phyloP scores from a whole-genome alignment of 2,797 vertebrate species.

The Varecia variegata region DNA sequence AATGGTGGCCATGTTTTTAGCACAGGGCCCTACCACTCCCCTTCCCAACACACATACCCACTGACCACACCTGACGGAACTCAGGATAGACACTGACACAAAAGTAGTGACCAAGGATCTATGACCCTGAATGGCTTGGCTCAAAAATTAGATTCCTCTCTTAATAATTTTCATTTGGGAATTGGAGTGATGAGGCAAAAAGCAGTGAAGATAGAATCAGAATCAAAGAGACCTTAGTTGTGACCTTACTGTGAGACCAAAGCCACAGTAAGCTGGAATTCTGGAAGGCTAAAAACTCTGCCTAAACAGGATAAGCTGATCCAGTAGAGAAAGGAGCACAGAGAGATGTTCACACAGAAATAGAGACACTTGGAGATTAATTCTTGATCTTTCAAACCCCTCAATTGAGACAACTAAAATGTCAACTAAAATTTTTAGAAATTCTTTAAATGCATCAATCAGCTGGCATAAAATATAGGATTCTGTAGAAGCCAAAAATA shows the following conservation, averaged over 20 bases:
- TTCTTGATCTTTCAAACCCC: not conserved
- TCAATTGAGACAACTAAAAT: not conserved
- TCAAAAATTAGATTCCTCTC: not conserved
- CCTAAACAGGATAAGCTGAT: not conserved
- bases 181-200: not conserved
- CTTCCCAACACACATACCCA: not conserved
- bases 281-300: not conserved
- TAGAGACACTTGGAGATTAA: not conserved
- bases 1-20: not conserved
- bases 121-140: not conserved
- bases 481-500: not conserved
- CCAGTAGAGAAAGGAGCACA: not conserved
- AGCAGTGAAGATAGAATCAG: not conserved
- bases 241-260: too few relatives aligned
- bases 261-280: not conserved
- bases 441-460: not conserved
- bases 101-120: not conserved
- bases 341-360: not conserved
- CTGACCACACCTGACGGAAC: not conserved
- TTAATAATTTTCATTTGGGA: not conserved
- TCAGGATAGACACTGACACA: not conserved
- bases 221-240: not conserved
- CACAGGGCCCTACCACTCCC: not conserved
- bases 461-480: not conserved
- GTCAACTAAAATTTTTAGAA: not conserved